Base-by-base conservation (phyloP, 2,888 invertebrate species). In the Latrodectus elegans region DNA sequence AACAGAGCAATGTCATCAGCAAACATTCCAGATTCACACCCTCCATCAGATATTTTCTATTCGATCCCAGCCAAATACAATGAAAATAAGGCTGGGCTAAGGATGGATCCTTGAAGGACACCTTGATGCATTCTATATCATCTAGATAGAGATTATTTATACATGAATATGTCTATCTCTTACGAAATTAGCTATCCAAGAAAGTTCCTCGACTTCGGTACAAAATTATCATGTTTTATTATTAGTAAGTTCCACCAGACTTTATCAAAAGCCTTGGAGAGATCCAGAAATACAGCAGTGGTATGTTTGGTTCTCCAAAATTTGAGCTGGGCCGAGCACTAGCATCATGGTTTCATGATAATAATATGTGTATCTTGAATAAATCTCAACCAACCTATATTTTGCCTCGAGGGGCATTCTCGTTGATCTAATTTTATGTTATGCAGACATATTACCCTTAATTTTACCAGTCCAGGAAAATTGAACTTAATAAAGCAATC, bases 151-250 rank as follows among this genome's bases (percentile, higher is more conserved):
- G 26, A 14, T 1, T 1, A 9, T 8, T 53, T 26, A 52, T n/a
- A 79, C 60, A 8, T 11, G 9, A 17, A 53, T 15, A 15, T 15
- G 8, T 60, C 70, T 78, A 15, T 22, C 8, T 22, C 53, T 67
- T 26, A 78, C 11, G 14, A 78, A 78, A 14, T 78, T 53, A 8
- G 4, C 52, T 22, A 52, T 78, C 77, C 51, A 67, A 1, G 17
- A 1, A 14, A 78, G 52, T 15, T 53, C 53, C 4, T 38, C 60
- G 0, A 38, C 53, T 8, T 53, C 10, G 38, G 70, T 26, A 4
- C 11, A 22, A 67, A 77, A 52, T 1, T 12, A 11, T 60, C 74
- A 60, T 55, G 60, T 22, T 74, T 74, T 0, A 14, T 4, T 4
- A 74, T 60, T 4, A 74, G 60, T 74, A 26, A 8, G 9, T 74